Percentiles rank a stretch among this genome's conserved stretches.
These are phyloP conservation scores for Oceanodroma tethys DNA, from an alignment of 2,113 vertebrate genomes.

Conservation along the genomic window DNA sequence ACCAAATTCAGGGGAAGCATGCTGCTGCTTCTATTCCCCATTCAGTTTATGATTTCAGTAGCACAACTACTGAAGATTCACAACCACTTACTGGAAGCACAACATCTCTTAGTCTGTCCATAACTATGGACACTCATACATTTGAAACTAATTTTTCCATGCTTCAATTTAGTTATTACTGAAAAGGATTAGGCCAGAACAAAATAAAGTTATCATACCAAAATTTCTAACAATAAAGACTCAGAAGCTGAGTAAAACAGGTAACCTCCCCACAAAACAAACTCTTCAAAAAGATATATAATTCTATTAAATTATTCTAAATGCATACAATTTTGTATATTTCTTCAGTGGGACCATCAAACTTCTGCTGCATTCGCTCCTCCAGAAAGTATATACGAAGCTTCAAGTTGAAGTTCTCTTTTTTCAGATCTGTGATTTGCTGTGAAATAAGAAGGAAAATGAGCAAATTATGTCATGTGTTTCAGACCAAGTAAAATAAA, in stretches of 20 bases:
- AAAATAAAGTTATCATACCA: neutral
- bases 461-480: neutral
- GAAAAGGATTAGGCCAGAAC: neutral
- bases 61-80: neutral
- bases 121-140: neutral
- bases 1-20: neutral
- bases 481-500: neutral
- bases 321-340: slow-evolving; percentile 86
- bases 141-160: neutral
- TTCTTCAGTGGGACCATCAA: slow-evolving; percentile 88
- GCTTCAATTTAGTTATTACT: neutral
- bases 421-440: slow-evolving; percentile 97
- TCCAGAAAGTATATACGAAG: slow-evolving; percentile 98
- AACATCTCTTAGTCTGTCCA: neutral
- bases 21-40: neutral
- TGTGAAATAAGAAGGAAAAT: slow-evolving; percentile 54
- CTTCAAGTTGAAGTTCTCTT: slow-evolving; percentile 98
- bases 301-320: neutral
- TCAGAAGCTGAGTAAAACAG: neutral
- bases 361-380: slow-evolving; percentile 92
- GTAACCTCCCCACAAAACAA: neutral
- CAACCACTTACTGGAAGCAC: neutral
- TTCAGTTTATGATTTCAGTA: neutral
- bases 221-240: neutral
- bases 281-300: neutral